Evolutionary conservation across 2,113 vertebrate genomes (phyloP).

Genomic region (Strix uralensis): DNA sequence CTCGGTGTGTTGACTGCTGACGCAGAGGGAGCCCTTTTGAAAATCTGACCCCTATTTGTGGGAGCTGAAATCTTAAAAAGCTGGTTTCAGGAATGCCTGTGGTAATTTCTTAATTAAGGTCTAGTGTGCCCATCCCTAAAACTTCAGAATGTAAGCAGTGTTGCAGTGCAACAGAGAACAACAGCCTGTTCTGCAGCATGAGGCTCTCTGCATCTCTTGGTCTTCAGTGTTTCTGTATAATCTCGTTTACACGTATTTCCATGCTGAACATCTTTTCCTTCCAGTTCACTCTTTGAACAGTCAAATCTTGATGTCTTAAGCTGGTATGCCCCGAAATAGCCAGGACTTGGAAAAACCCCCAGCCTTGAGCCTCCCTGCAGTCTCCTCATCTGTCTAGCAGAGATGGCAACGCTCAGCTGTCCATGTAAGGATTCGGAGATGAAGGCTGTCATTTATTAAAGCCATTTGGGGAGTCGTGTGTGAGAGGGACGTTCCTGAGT

Average conservation of each 20-base stretch:
- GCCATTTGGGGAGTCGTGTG: not conserved
- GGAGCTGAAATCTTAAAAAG: not conserved
- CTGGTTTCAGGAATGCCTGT: not conserved
- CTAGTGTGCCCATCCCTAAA: not conserved
- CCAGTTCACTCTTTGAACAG: not conserved
- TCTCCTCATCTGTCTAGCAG: not conserved
- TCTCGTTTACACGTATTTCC: not conserved
- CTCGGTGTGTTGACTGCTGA: not conserved
- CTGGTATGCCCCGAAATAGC: not conserved
- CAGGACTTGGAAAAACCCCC: not conserved
- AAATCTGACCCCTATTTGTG: not conserved
- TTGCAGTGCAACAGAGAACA: not conserved
- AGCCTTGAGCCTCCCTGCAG: not conserved
- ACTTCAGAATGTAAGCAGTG: not conserved
- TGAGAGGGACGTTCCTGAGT: not conserved
- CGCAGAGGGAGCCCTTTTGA: not conserved
- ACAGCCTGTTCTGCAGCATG: not conserved
- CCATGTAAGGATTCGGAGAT: not conserved
- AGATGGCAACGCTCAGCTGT: not conserved
- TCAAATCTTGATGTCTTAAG: not conserved
- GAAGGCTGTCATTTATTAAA: slow-evolving; percentile 47
- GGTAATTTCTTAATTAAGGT: not conserved
- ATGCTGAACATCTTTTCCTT: not conserved
- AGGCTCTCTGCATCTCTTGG: not conserved
- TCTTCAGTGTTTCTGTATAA: not conserved